These are phyloP conservation scores for Pelagia noctiluca DNA, from an alignment of 30 jellyfish, hydroid and myxozoan genomes.

Conservation along the genomic window DNA sequence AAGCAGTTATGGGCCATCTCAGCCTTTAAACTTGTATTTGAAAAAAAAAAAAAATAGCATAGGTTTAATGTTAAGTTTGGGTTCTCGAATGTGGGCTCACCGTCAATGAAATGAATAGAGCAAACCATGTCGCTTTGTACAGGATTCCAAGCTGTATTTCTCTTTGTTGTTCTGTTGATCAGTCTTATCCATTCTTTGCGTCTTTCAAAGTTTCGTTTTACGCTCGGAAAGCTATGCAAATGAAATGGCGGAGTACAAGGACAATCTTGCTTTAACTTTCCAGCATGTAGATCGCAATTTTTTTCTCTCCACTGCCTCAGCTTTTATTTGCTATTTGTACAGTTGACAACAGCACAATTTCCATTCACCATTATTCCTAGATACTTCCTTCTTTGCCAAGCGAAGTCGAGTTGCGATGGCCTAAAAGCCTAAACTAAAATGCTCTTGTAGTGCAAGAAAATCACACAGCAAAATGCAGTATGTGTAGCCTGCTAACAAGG, in stretches of 20 bases:
- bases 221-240: background rate
- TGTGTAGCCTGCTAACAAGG: too few relatives aligned
- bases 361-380: too few relatives aligned
- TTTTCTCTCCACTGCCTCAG: background rate
- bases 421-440: too few relatives aligned
- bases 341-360: too few relatives aligned
- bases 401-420: too few relatives aligned
- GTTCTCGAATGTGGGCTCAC: background rate
- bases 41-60: constrained; percentile 10
- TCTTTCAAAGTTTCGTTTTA: background rate
- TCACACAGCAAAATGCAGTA: too few relatives aligned
- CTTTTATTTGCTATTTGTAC: background rate
- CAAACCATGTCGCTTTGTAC: constrained; percentile 3
- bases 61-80: background rate
- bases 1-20: too few relatives aligned
- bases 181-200: background rate
- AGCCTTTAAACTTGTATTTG: too few relatives aligned
- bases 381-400: too few relatives aligned
- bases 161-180: background rate
- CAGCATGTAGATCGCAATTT: background rate
- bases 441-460: too few relatives aligned
- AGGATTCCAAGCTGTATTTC: background rate
- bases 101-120: background rate
- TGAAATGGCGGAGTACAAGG: background rate
- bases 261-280: background rate